Percentiles rank a stretch among this genome's conserved stretches.
Conservation (phyloP, 2,113 vertebrate genomes). For the Pseudorectes ferrugineus region DNA sequence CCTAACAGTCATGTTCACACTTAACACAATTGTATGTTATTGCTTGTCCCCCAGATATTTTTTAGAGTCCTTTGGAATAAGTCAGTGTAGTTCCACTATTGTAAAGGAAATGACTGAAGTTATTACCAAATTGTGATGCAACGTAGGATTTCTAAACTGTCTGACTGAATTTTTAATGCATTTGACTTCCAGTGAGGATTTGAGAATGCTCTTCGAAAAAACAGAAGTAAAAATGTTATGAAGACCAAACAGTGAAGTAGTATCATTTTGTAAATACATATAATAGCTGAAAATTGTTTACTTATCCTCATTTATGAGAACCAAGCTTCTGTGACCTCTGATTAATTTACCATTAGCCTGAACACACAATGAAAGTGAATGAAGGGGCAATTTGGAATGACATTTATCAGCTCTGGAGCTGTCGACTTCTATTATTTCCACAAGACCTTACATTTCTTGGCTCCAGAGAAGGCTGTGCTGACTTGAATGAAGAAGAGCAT, state of each 20-base stretch:
- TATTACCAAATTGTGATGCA: neutral
- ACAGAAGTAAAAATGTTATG: slow-evolving; percentile 34
- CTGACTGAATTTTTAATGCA: neutral
- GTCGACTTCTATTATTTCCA: slow-evolving; percentile 61
- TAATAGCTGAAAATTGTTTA: slow-evolving; percentile 59
- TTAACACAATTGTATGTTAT: neutral
- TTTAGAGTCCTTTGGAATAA: neutral
- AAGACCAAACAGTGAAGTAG: slow-evolving; percentile 41
- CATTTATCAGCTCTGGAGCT: slow-evolving; percentile 67
- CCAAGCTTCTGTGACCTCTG: slow-evolving; percentile 13
- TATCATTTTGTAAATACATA: slow-evolving; percentile 43
- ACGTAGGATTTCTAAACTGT: neutral
- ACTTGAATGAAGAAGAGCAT: slow-evolving; percentile 45
- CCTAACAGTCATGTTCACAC: neutral
- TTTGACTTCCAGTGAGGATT: slow-evolving; percentile 23
- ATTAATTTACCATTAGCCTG: slow-evolving; percentile 63
- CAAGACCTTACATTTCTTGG: slow-evolving; percentile 55
- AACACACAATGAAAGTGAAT: slow-evolving; percentile 42
- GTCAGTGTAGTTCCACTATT: neutral
- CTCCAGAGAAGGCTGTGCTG: slow-evolving; percentile 44
- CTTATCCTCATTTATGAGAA: slow-evolving; percentile 19
- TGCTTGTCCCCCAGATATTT: neutral
- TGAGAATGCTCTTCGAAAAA: slow-evolving; percentile 20
- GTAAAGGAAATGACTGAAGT: neutral
- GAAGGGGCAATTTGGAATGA: slow-evolving; percentile 64